Percentiles rank a stretch among this genome's conserved stretches.
phyloP scores from a whole-genome alignment of 2,888 invertebrate genomes.

The Cryptocheilus praepositus region DNA sequence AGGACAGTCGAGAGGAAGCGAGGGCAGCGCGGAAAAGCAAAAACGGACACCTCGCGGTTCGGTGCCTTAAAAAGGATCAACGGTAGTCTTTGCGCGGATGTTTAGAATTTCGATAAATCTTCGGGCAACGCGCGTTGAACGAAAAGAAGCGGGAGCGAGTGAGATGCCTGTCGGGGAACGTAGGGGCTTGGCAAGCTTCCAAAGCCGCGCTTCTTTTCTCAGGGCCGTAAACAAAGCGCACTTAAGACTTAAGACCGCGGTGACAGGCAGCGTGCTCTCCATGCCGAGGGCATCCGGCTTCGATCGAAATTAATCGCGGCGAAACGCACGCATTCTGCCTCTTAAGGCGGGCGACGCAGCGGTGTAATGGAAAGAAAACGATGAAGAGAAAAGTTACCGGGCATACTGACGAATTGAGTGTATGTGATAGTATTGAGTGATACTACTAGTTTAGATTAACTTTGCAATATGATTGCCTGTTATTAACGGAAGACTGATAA shows the following conservation, averaged over 20 bases:
- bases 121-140: conserved; percentile 26
- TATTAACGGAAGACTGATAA: too few relatives aligned
- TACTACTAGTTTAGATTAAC: too few relatives aligned
- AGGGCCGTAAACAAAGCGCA: conserved; percentile 44
- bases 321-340: conserved; percentile 5
- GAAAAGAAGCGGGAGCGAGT: conserved; percentile 17
- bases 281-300: conserved; percentile 21
- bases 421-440: too few relatives aligned
- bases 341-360: not conserved
- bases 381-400: not conserved
- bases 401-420: not conserved
- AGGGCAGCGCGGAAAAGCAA: conserved; percentile 35
- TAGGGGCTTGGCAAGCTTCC: conserved; percentile 52
- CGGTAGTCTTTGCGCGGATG: conserved; percentile 46
- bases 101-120: conserved; percentile 70
- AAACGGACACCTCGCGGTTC: conserved; percentile 30
- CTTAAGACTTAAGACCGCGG: conserved; percentile 17
- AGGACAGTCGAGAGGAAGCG: too few relatives aligned
- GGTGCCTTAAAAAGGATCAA: conserved; percentile 30
- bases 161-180: conserved; percentile 34
- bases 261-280: conserved; percentile 28
- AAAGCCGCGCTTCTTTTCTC: conserved; percentile 46
- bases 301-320: conserved; percentile 34
- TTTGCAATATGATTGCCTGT: too few relatives aligned
- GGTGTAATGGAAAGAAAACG: not conserved